A percentile compares a stretch with the other conserved stretches of the same genome.
Evolutionary conservation across 2,888 invertebrate species (phyloP).

Genomic region (Mantis religiosa): DNA sequence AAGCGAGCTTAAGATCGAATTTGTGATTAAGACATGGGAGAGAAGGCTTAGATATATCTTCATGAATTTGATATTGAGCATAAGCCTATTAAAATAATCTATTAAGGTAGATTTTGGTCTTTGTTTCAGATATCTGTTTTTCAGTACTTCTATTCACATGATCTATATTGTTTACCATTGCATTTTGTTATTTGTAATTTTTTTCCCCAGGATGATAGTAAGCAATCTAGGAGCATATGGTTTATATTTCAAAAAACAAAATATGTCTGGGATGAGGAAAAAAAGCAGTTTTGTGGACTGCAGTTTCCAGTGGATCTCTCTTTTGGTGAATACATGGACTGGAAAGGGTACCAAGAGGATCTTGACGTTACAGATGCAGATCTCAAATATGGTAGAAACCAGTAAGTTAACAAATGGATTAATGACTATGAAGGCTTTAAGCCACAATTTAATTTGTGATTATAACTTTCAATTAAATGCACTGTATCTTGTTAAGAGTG

Average conservation of each 20-base stretch:
- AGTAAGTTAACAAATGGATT: constrained; percentile 50
- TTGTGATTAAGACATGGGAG: too few relatives aligned
- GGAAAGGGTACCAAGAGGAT: constrained; percentile 86
- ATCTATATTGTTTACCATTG: neutral
- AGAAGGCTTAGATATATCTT: too few relatives aligned
- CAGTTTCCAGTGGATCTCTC: constrained; percentile 77
- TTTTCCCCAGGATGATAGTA: constrained; percentile 43
- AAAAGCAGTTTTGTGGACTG: constrained; percentile 73
- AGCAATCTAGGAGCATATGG: constrained; percentile 63
- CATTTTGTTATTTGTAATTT: neutral
- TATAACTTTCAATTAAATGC: too few relatives aligned
- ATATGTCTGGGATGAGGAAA: constrained; percentile 83
- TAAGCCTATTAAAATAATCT: too few relatives aligned
- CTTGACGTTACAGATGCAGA: constrained; percentile 69
- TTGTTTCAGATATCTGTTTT: neutral
- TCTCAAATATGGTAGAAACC: constrained; percentile 84
- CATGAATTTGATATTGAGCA: too few relatives aligned
- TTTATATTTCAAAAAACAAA: constrained; percentile 97
- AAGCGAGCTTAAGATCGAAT: too few relatives aligned
- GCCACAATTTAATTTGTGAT: too few relatives aligned
- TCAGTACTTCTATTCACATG: neutral
- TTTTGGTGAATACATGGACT: constrained; percentile 69
- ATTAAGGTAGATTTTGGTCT: too few relatives aligned
- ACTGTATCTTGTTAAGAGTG: too few relatives aligned
- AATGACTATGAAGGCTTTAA: too few relatives aligned